phyloP scores from a whole-genome alignment of 2,113 vertebrate species.

The Phylloscopus trochilus region DNA sequence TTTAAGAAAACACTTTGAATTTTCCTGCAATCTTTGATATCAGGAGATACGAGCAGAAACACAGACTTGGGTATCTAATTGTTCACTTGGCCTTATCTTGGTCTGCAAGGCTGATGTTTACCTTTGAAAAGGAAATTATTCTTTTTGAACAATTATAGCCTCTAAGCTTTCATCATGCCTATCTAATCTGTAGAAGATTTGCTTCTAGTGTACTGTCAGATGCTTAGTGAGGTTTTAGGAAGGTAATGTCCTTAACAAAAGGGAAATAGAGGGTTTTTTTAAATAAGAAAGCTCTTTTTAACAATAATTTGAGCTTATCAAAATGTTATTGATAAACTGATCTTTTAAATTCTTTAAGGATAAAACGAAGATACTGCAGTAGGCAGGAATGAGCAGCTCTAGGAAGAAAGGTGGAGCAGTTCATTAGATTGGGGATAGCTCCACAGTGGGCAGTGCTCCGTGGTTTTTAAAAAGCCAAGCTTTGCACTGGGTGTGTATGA shows the following conservation, averaged over 20 bases:
- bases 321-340: background rate
- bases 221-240: background rate
- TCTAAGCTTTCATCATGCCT: conserved; percentile 36
- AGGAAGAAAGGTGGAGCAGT: background rate
- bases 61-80: background rate
- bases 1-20: conserved; percentile 40
- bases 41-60: conserved; percentile 25
- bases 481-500: background rate
- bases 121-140: conserved; percentile 56
- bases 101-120: conserved; percentile 44
- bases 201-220: background rate
- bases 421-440: fast-evolving
- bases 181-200: conserved; percentile 20
- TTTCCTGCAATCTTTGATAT: conserved; percentile 45
- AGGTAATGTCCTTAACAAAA: conserved; percentile 5
- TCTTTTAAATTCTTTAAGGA: background rate
- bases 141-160: conserved; percentile 49
- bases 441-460: background rate
- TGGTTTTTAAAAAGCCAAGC: background rate
- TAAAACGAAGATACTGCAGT: background rate
- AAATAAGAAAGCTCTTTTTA: background rate
- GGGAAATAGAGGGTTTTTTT: background rate
- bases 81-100: conserved; percentile 1
- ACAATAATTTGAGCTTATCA: background rate
- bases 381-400: background rate